A percentile compares a stretch with the other conserved stretches of the same genome.
Evolutionary conservation across 2,797 vertebrate species (phyloP).

Genomic region (Iguana delicatissima): DNA sequence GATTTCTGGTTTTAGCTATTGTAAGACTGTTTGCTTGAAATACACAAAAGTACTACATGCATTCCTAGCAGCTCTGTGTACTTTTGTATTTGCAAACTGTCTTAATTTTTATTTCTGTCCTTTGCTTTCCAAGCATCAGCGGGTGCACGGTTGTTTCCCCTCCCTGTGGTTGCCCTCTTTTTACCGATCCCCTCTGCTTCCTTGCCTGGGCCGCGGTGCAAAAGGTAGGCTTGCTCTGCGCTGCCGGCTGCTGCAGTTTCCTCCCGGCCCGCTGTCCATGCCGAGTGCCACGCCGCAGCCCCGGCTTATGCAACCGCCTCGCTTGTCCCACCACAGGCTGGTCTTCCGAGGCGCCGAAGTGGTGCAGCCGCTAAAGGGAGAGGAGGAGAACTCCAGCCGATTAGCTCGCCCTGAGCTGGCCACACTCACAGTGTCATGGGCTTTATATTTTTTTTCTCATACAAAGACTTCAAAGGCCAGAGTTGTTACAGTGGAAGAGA

Average conservation of each 20-base stretch:
- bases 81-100: neutral
- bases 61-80: neutral
- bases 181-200: rapidly evolving
- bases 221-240: conserved; percentile 12
- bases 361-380: conserved; percentile 52
- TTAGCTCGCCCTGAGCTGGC: conserved; percentile 42
- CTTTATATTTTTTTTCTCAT: neutral
- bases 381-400: conserved; percentile 34
- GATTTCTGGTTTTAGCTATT: too few species aligned
- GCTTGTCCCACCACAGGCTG: conserved; percentile 51
- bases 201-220: conserved; percentile 25
- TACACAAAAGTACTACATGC: neutral
- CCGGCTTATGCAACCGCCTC: conserved; percentile 54
- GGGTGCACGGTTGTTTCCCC: neutral
- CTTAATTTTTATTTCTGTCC: too few species aligned
- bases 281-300: neutral
- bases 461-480: conserved; percentile 51
- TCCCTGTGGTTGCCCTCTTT: neutral
- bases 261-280: conserved; percentile 57
- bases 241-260: conserved; percentile 43
- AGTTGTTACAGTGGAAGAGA: conserved; percentile 46
- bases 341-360: conserved; percentile 59
- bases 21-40: neutral
- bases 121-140: too few species aligned
- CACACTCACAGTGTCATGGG: conserved; percentile 12